Percentiles rank a stretch among this genome's conserved stretches.
Evolutionary conservation across 2,113 vertebrate species (phyloP).

Genomic region (Connochaetes taurinus): DNA sequence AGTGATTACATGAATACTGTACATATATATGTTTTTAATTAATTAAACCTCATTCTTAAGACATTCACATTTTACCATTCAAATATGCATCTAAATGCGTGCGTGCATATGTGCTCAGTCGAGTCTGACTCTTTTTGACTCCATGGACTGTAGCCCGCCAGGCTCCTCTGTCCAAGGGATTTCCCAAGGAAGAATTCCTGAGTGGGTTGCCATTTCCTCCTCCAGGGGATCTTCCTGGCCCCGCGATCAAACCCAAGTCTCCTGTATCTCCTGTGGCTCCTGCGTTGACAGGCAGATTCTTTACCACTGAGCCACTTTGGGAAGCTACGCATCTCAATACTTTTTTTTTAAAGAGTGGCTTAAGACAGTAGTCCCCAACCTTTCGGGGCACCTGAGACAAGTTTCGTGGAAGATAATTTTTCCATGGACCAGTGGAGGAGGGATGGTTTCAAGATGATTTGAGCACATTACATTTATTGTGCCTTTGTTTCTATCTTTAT

Average conservation of each 20-base stretch:
- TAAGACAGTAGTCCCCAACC: neutral
- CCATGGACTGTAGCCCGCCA: neutral
- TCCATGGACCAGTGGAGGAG: neutral
- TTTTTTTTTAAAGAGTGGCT: neutral
- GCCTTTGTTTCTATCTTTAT: neutral
- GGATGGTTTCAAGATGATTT: neutral
- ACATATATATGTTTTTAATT: neutral
- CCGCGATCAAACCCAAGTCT: neutral
- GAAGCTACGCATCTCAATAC: neutral
- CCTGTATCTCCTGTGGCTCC: neutral
- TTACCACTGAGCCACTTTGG: neutral
- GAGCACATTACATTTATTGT: neutral
- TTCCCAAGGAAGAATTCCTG: neutral
- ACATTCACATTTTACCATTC: neutral
- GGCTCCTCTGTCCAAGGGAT: neutral
- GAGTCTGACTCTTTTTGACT: neutral
- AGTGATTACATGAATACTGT: neutral
- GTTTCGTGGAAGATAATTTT: neutral
- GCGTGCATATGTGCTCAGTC: accelerated
- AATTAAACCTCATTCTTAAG: neutral
- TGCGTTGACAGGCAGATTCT: neutral
- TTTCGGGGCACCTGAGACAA: neutral
- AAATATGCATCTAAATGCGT: neutral
- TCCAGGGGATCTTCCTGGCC: neutral
- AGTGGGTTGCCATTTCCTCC: neutral